Evolutionary conservation across 2,797 vertebrate genomes (phyloP), one percentile per base, ranked within the genome.

Genomic region (Limosa lapponica): DNA sequence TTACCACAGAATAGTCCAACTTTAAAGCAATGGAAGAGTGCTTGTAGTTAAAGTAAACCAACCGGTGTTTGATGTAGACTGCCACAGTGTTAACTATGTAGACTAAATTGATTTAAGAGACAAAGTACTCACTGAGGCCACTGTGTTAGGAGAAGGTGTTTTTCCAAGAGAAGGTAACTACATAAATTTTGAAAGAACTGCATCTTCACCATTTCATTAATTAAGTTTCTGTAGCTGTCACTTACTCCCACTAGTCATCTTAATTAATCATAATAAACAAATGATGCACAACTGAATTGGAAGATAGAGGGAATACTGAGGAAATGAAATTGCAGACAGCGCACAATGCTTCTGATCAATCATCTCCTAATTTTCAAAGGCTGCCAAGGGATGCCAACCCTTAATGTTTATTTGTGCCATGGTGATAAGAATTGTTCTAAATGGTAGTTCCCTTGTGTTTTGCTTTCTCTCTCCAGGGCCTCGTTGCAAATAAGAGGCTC

Each of bases 401-500:
- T 77, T 88, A 94, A 70, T 84, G 93, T 94, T 96, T 97, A 96
- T 96, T 97, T 97, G 96, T 79, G 73, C 84, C 62, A 75, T 59
- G 82, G 67, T 96, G 93, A 89, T 96, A 97, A 97, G 92, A 97
- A 96, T 77, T 84, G 79, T 86, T 94, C 93, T 92, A 95, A 93
- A 90, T 94, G 92, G 94, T 82, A 96, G 87, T 89, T 97, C 98
- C 96, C 92, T 88, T 59, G 96, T 95, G 95, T 67, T 96, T 87
- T 88, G 37, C 93, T 97, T 97, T 97, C 94, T 91, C 74, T 96
- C 96, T 97, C 96, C 49, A 80, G 96, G 94, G 96, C 57, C 95
- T 96, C 11, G 3, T 97, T 97, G 80, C 95, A 96, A 96, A 91
- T 90, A 96, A 98, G 94, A 97, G 92, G 55, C 72, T 96, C 70